Evolutionary conservation across 2,113 vertebrate genomes (phyloP).

Genomic region (Ameiurus melas): DNA sequence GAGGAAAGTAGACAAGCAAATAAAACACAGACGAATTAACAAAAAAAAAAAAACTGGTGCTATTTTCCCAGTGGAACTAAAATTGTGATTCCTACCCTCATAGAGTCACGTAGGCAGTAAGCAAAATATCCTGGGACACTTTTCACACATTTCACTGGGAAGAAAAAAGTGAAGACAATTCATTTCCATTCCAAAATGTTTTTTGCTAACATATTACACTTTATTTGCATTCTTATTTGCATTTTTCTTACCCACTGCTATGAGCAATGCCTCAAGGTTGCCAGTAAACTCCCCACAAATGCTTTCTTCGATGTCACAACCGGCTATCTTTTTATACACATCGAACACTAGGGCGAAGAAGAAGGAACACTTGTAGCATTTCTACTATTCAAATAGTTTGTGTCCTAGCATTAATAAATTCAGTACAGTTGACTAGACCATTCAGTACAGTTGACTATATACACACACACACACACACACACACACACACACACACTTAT

Average conservation of each 20-base stretch:
- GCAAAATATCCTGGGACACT: conserved; percentile 89
- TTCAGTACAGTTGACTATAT: too few species aligned
- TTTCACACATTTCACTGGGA: conserved; percentile 83
- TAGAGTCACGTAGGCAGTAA: conserved; percentile 80
- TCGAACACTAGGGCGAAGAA: conserved; percentile 80
- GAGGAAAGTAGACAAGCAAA: not conserved
- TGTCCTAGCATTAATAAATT: not conserved
- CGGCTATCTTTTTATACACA: conserved; percentile 87
- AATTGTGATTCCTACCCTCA: conserved; percentile 77
- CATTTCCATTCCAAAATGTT: not conserved
- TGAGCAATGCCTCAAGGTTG: conserved; percentile 83
- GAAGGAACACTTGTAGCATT: conserved; percentile 14
- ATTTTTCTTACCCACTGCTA: conserved; percentile 83
- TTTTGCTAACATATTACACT: not conserved
- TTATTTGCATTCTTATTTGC: not conserved
- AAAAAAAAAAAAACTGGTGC: not conserved
- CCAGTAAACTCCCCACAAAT: conserved; percentile 89
- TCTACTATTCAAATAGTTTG: not conserved
- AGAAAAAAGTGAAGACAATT: conserved; percentile 29
- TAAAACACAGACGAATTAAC: not conserved
- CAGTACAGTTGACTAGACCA: not conserved
- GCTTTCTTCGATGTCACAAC: conserved; percentile 90
- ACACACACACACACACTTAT: too few species aligned
- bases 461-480: too few species aligned
- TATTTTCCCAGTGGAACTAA: not conserved